Base-by-base conservation (phyloP, 2,797 vertebrate species). In the Melanotaenia boesemani region DNA sequence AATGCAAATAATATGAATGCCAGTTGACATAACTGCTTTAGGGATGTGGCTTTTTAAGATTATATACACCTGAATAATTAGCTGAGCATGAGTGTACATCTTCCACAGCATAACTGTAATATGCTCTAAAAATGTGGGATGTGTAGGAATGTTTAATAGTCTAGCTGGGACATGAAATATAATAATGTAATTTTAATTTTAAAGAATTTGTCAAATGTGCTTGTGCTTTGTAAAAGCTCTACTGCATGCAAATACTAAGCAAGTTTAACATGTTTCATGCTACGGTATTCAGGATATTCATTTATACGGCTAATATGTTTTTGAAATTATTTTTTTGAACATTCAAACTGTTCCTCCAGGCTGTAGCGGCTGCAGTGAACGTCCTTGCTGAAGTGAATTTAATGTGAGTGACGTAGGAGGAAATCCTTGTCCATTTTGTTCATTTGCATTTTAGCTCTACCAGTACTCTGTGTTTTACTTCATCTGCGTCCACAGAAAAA, bases 401-500 rank as follows among this genome's bases (percentile, higher is more conserved):
- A 54, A 54, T 54, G 48, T 11, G 9, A 15, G 22, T 54, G 22
- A 54, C 50, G 8, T 13, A n/a, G n/a, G 24, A 55, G 24, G 26
- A 22, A 55, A 28, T 46, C 16, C 20, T 6, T 46, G 18, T n/a
- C n/a, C n/a, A n/a, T n/a, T n/a, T n/a, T n/a, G n/a, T n/a, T n/a
- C n/a, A n/a, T n/a, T n/a, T n/a, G n/a, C n/a, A n/a, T n/a, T n/a
- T n/a, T n/a, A n/a, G n/a, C n/a, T n/a, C n/a, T n/a, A n/a, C n/a
- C n/a, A n/a, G n/a, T n/a, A n/a, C n/a, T n/a, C n/a, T n/a, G n/a
- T n/a, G n/a, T n/a, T n/a, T n/a, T n/a, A n/a, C 39, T 16, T 72
- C 24, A 5, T 67, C 57, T 92, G 91, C 84, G 22, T 88, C 90
- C 52, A 91, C 89, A 20, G 86, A 81, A 5, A 88, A 82, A 58